Evolutionary conservation across 2,888 invertebrate genomes (phyloP).

Genomic region (Tryphoninae sp.): DNA sequence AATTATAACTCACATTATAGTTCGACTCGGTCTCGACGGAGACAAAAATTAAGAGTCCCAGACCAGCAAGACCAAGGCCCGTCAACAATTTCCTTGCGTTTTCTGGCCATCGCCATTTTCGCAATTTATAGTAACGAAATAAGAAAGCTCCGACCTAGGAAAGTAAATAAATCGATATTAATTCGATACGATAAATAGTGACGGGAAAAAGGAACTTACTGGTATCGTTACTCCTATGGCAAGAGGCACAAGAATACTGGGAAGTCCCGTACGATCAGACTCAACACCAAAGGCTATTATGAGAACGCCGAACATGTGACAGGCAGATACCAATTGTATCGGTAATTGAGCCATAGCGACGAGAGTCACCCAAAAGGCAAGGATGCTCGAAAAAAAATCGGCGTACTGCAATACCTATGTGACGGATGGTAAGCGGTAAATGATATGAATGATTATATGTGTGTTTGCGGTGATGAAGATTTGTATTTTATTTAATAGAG

Average conservation of each 20-base stretch:
- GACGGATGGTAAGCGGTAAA: too few species aligned
- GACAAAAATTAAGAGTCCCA: slow-evolving; percentile 83
- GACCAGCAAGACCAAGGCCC: slow-evolving; percentile 82
- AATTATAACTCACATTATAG: slow-evolving; percentile 79
- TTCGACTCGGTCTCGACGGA: slow-evolving; percentile 84
- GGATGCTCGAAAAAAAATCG: slow-evolving; percentile 84
- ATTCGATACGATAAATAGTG: slow-evolving; percentile 22
- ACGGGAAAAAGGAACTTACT: slow-evolving; percentile 67
- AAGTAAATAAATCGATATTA: slow-evolving; percentile 24
- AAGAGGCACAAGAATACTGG: slow-evolving; percentile 82
- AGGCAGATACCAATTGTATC: slow-evolving; percentile 78
- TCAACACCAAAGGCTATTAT: slow-evolving; percentile 83
- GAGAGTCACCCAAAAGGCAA: slow-evolving; percentile 85
- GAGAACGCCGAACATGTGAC: slow-evolving; percentile 83
- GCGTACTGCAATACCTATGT: slow-evolving; percentile 83
- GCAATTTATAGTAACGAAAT: slow-evolving; percentile 70
- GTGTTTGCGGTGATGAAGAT: too few species aligned
- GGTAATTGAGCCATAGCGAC: slow-evolving; percentile 83
- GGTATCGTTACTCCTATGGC: slow-evolving; percentile 77
- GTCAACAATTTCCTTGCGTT: slow-evolving; percentile 76
- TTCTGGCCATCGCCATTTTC: slow-evolving; percentile 70
- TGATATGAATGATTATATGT: too few species aligned
- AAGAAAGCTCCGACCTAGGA: slow-evolving; percentile 71
- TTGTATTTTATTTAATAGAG: too few species aligned
- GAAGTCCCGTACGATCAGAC: slow-evolving; percentile 82